phyloP scores from a whole-genome alignment of 2,797 vertebrate genomes.

The Danio jaintianensis region DNA sequence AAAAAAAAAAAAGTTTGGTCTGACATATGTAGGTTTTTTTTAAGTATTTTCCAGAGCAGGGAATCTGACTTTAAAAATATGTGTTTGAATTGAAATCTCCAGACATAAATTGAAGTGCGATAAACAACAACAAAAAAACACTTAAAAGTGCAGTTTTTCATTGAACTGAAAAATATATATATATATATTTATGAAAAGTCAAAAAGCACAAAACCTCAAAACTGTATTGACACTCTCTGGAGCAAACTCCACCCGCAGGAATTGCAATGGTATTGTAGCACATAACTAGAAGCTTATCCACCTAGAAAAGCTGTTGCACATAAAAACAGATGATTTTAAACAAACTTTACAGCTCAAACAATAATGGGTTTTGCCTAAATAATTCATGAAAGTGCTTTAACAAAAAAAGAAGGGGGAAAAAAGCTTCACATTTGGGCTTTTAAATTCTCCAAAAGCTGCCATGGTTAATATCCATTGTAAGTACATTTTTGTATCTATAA shows the following conservation, averaged over 20 bases:
- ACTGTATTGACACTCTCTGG: too few species aligned
- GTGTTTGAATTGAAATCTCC: too few species aligned
- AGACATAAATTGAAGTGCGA: too few species aligned
- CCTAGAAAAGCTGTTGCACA: neutral
- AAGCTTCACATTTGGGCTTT: conserved; percentile 4
- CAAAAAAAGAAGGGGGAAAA: neutral
- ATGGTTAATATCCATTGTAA: neutral
- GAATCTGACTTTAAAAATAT: too few species aligned
- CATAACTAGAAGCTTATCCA: neutral
- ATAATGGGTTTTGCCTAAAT: conserved; percentile 8
- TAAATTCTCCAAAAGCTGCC: conserved; percentile 1
- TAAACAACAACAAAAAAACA: too few species aligned
- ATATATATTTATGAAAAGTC: too few species aligned
- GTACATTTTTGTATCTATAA: neutral
- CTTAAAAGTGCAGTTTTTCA: too few species aligned
- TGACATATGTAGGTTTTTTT: too few species aligned
- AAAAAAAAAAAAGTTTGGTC: too few species aligned
- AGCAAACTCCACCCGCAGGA: neutral
- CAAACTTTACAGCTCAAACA: conserved; percentile 2
- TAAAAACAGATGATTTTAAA: neutral
- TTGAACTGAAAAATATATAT: too few species aligned
- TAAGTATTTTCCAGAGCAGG: too few species aligned
- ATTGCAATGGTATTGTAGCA: neutral
- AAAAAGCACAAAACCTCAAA: too few species aligned
- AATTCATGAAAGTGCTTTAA: conserved; percentile 22